A percentile compares a stretch with the other conserved stretches of the same genome.
These are phyloP conservation scores for Tetheella fluctuosa DNA, from an alignment of 2,888 invertebrate genomes.

Conservation along the genomic window DNA sequence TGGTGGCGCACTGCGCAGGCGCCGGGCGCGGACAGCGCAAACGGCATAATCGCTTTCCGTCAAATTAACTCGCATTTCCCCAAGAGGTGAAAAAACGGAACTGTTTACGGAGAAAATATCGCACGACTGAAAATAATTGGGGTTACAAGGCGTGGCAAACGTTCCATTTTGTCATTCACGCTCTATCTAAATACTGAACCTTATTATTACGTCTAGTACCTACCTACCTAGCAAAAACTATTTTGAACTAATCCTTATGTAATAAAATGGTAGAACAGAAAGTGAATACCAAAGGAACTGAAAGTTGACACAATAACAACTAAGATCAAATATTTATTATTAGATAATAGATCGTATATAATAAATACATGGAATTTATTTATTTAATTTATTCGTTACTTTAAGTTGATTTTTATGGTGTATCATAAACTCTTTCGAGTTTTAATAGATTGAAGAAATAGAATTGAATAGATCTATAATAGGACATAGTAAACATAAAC, in stretches of 20 bases:
- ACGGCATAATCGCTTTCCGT: constrained; percentile 68
- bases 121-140: constrained; percentile 70
- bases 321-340: too few species aligned
- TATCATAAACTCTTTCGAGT: too few species aligned
- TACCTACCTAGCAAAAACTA: background rate
- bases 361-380: too few species aligned
- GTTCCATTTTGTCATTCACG: constrained; percentile 32
- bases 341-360: too few species aligned
- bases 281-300: background rate
- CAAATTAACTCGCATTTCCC: constrained; percentile 76
- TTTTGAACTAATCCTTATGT: background rate
- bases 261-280: background rate
- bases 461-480: too few species aligned
- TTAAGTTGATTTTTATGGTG: too few species aligned
- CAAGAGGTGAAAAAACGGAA: constrained; percentile 74
- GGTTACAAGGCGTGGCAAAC: constrained; percentile 57
- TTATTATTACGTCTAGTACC: background rate
- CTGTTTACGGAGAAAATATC: constrained; percentile 71
- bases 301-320: background rate
- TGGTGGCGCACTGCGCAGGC: constrained; percentile 61
- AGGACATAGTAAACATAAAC: background rate
- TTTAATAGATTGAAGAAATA: too few species aligned
- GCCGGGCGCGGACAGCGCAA: constrained; percentile 35
- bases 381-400: too few species aligned
- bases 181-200: constrained; percentile 11